Evolutionary conservation across 1,140 invertebrate species (phyloP), one percentile per base, ranked within the genome.

Genomic region (Subanguina moxae): DNA sequence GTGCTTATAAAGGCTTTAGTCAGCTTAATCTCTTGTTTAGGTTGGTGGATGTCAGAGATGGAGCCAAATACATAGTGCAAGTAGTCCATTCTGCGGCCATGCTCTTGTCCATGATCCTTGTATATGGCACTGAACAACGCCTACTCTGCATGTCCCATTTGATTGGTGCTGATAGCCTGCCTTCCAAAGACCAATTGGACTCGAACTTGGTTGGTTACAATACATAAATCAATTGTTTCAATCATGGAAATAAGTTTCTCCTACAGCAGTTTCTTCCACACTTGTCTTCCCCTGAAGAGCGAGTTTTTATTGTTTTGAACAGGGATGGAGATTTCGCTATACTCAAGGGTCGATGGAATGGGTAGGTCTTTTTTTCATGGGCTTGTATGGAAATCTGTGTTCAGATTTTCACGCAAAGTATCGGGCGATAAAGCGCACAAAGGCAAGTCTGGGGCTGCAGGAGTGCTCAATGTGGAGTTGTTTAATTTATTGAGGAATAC

Each of bases 111-210:
- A 70, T 74, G 70, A 28, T 76, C 15, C 19, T 76, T 13, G 66
- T 71, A 19, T 77, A 75, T 58, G 76, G 77, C 7, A 73, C 69
- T 13, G 76, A 79, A 43, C 76, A 77, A 61, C 62, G 76, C 17
- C 74, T 76, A 15, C 56, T 77, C 7, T 63, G 64, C 28, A 79
- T 77, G 76, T 57, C 74, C 13, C 76, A 77, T 65, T 65, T 77
- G 38, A 77, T 77, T 52, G 77, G 77, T n/a, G 70, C 76, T 13
- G 76, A 77, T 43, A 72, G 67, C 43, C 38, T 77, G 25, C 76
- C 76, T n/a, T 76, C 74, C n/a, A 77, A 77, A 62, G 71, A 76
- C 46, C 76, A 77, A 67, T 67, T 77, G 19, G 76, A 77, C 64
- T 67, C 74, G 1, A 78, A 78, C 72, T 62, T 78, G 32, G 75